These are phyloP conservation scores for Virgularia gustaviana DNA, from an alignment of 92 coral and sea anemone species.

Conservation along the genomic window DNA sequence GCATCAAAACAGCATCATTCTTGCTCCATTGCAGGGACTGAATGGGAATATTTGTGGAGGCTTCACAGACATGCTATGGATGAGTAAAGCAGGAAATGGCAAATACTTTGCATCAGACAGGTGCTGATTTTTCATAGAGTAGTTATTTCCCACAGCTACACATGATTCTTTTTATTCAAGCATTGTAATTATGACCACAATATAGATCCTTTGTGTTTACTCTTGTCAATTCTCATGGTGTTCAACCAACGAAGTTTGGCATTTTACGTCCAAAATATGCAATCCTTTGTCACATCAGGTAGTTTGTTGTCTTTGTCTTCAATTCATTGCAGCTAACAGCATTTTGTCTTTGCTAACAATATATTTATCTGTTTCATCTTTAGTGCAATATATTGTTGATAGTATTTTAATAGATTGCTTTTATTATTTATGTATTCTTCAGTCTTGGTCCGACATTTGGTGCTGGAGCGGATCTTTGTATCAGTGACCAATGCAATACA, in stretches of 20 bases:
- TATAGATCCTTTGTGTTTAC: conserved; percentile 79
- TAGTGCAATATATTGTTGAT: too few species aligned
- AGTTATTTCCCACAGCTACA: too few species aligned
- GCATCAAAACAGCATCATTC: neutral
- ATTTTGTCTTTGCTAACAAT: too few species aligned
- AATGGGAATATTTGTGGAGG: conserved; percentile 89
- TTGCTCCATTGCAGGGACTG: conserved; percentile 52
- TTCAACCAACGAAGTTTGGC: conserved; percentile 66
- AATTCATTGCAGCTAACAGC: too few species aligned
- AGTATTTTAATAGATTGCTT: neutral
- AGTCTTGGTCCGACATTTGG: conserved; percentile 97
- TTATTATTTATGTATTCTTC: neutral
- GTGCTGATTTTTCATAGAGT: conserved; percentile 41
- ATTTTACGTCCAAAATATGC: conserved; percentile 76
- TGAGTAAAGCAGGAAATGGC: conserved; percentile 72
- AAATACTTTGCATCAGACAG: conserved; percentile 68
- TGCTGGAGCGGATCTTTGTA: conserved; percentile 91
- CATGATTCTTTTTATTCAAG: too few species aligned
- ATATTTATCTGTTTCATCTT: too few species aligned
- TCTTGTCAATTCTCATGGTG: conserved; percentile 60
- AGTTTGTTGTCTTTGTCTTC: conserved; percentile 29
- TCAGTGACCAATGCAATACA: conserved; percentile 65
- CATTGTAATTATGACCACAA: neutral
- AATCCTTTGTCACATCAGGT: conserved; percentile 84
- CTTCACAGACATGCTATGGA: conserved; percentile 85